Conservation (phyloP, 2,888 invertebrate species). For the Octodonta nipae region DNA sequence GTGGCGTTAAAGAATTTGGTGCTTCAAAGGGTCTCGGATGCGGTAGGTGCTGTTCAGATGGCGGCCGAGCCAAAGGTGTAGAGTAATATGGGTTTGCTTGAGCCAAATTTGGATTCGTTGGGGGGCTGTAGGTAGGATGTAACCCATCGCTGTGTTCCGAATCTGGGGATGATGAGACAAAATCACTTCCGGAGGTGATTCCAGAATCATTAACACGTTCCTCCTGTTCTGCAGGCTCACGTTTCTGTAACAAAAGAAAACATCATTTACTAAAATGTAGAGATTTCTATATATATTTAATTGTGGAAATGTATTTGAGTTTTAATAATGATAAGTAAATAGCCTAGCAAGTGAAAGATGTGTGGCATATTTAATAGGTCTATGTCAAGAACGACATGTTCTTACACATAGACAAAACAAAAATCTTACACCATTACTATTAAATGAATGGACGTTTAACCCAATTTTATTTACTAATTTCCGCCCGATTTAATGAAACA, state of each 20-base stretch:
- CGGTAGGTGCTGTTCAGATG: conserved; percentile 2
- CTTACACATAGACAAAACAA: no score
- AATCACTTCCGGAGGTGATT: conserved; percentile 48
- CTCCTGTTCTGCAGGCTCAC: conserved; percentile 37
- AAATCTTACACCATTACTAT: no score
- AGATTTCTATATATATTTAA: no score
- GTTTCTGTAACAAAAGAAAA: conserved; percentile 44
- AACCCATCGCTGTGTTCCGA: conserved; percentile 33
- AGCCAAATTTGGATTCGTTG: conserved; percentile 8
- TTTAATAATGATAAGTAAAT: no score
- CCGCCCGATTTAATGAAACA: no score
- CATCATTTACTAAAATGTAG: neutral
- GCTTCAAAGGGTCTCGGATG: conserved; percentile 28
- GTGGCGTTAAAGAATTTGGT: conserved; percentile 47
- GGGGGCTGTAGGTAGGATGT: conserved; percentile 10
- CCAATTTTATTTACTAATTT: no score
- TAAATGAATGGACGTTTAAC: no score
- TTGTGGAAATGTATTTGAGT: no score
- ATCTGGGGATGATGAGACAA: conserved; percentile 46
- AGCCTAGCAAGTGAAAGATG: no score
- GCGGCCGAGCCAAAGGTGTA: conserved; percentile 33
- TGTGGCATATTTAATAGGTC: no score
- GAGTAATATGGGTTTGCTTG: conserved; percentile 25
- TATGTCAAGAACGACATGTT: no score
- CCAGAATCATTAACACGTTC: conserved; percentile 41